A percentile compares a stretch with the other conserved stretches of the same genome.
phyloP scores from a whole-genome alignment of 1,140 invertebrate species.

The Sesamia nonagrioides region DNA sequence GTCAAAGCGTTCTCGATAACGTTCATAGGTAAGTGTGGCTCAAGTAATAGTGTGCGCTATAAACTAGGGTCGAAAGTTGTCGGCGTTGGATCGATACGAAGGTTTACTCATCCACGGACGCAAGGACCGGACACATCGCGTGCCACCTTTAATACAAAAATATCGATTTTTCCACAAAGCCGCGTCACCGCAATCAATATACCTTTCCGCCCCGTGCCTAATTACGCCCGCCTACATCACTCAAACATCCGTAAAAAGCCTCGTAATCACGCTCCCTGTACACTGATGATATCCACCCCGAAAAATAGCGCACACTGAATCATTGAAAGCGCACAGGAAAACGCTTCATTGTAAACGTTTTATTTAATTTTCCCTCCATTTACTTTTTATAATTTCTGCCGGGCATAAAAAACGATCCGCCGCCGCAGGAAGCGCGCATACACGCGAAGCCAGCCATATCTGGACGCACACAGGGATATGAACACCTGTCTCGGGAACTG shows the following conservation, averaged over 20 bases:
- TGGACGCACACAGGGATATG: slow-evolving; percentile 79
- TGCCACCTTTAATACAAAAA: slow-evolving; percentile 86
- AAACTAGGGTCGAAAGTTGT: slow-evolving; percentile 81
- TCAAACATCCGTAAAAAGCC: slow-evolving; percentile 84
- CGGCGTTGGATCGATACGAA: slow-evolving; percentile 77
- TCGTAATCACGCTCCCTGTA: slow-evolving; percentile 70
- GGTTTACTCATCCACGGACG: slow-evolving; percentile 78
- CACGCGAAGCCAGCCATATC: slow-evolving; percentile 66
- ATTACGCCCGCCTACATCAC: slow-evolving; percentile 85
- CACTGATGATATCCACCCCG: slow-evolving; percentile 71
- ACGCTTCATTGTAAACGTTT: slow-evolving; percentile 87
- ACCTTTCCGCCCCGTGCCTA: slow-evolving; percentile 86
- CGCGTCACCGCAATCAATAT: slow-evolving; percentile 87
- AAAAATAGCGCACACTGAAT: slow-evolving; percentile 84
- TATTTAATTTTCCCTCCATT: slow-evolving; percentile 87
- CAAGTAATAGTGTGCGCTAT: slow-evolving; percentile 76
- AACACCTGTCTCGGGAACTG: slow-evolving; percentile 86
- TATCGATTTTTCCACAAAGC: slow-evolving; percentile 86
- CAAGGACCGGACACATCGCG: slow-evolving; percentile 82
- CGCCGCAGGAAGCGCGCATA: slow-evolving; percentile 84
- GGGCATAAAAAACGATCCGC: slow-evolving; percentile 86
- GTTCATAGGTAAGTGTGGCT: slow-evolving; percentile 64
- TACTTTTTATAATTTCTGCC: slow-evolving; percentile 87
- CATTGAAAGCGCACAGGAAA: slow-evolving; percentile 86
- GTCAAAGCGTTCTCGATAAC: slow-evolving; percentile 59